Conservation (phyloP, 2,888 invertebrate species). For the Heliconius cydno region DNA sequence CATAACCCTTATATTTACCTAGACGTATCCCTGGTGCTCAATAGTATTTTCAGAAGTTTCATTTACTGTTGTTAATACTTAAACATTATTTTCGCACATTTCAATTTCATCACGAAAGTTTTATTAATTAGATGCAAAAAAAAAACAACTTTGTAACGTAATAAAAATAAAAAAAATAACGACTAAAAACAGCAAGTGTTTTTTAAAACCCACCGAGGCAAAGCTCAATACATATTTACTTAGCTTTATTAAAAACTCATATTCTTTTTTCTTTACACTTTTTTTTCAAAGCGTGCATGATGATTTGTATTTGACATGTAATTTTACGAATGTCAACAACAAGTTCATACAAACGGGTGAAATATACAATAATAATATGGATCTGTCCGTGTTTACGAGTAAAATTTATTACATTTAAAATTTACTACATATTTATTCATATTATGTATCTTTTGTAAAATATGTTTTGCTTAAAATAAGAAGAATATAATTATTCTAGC, state of each 20-base stretch:
- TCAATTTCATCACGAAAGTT: no score
- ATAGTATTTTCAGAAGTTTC: no score
- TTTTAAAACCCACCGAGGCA: not conserved
- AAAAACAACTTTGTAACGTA: not conserved
- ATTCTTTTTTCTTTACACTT: slow-evolving; percentile 7
- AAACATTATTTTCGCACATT: no score
- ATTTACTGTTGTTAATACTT: no score
- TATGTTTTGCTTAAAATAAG: not conserved
- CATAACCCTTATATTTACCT: no score
- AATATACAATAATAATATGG: slow-evolving; percentile 4
- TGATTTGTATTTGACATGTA: slow-evolving; percentile 19
- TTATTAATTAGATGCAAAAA: not conserved
- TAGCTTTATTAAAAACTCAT: slow-evolving; percentile 9
- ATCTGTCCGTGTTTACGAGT: not conserved
- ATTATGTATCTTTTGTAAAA: not conserved
- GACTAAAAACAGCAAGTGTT: not conserved
- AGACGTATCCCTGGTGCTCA: no score
- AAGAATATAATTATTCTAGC: not conserved
- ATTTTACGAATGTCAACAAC: slow-evolving; percentile 39
- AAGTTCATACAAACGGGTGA: not conserved
- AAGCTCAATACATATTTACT: not conserved
- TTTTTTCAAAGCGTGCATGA: not conserved
- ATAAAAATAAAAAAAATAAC: not conserved
- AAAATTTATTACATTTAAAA: not conserved
- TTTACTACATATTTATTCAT: not conserved